These are phyloP conservation scores for Metalampra italica DNA, from an alignment of 2,888 invertebrate species.

Conservation along the genomic window DNA sequence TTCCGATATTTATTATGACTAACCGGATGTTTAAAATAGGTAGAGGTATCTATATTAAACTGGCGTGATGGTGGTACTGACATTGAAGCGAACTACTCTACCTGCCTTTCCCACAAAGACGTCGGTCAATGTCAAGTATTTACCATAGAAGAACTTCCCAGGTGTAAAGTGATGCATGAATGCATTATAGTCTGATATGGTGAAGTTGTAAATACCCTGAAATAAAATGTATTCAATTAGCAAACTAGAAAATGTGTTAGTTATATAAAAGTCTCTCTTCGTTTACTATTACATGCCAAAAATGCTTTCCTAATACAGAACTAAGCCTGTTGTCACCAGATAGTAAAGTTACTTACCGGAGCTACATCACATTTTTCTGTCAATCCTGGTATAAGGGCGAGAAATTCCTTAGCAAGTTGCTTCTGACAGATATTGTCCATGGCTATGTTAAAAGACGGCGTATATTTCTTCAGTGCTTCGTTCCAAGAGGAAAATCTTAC, in stretches of 20 bases:
- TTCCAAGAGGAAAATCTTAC: background rate
- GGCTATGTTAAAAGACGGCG: background rate
- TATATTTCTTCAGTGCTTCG: background rate
- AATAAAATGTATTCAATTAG: background rate
- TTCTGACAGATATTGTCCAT: constrained; percentile 3
- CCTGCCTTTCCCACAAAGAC: background rate
- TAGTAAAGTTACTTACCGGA: background rate
- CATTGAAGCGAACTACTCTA: background rate
- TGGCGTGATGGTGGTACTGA: too few relatives aligned
- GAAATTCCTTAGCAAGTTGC: background rate
- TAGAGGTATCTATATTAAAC: too few relatives aligned
- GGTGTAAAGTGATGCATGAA: constrained; percentile 4
- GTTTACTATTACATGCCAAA: too few relatives aligned
- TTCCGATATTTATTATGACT: too few relatives aligned
- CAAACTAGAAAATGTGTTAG: too few relatives aligned
- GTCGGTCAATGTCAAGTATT: constrained; percentile 4
- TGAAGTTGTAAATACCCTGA: constrained; percentile 1
- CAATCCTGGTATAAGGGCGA: background rate
- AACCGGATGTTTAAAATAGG: too few relatives aligned
- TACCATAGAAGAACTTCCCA: constrained; percentile 12
- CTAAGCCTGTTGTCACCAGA: too few relatives aligned
- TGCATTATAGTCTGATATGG: background rate
- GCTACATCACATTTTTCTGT: background rate
- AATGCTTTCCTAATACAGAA: too few relatives aligned
- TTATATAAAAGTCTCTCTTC: too few relatives aligned